phyloP scores from a whole-genome alignment of 2,888 invertebrate genomes.

The Cataglyphis rosenhaueri region DNA sequence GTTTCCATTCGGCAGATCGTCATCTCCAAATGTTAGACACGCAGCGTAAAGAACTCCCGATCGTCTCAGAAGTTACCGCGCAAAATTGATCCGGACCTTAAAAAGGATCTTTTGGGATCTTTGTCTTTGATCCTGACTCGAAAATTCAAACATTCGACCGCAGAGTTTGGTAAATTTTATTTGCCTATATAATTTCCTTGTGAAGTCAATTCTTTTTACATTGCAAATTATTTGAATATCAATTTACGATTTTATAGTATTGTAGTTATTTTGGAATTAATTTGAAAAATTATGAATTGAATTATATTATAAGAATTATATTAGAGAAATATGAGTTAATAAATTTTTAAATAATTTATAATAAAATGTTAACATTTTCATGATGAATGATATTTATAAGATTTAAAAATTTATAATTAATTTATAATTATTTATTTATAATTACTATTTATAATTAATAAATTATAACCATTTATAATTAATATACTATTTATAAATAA shows the following conservation, averaged over 20 bases:
- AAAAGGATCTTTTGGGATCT: slow-evolving; percentile 15
- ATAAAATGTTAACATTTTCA: background rate
- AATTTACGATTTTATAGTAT: background rate
- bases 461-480: no score
- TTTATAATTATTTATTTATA: no score
- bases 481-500: background rate
- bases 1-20: slow-evolving; percentile 69
- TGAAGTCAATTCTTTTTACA: background rate
- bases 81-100: slow-evolving; percentile 67
- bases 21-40: slow-evolving; percentile 72
- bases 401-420: background rate
- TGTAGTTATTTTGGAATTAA: slow-evolving; percentile 3
- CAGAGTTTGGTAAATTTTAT: background rate
- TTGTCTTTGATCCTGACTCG: slow-evolving; percentile 20
- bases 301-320: background rate
- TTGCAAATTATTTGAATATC: background rate
- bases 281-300: background rate
- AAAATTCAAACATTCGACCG: slow-evolving; percentile 25
- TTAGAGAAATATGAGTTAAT: background rate
- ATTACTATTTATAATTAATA: no score
- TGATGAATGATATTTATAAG: background rate
- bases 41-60: slow-evolving; percentile 55
- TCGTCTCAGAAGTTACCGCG: slow-evolving; percentile 78
- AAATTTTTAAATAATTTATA: background rate
- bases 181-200: background rate